Evolutionary conservation across 2,888 invertebrate genomes (phyloP).

Genomic region (Drosophila cognata): DNA sequence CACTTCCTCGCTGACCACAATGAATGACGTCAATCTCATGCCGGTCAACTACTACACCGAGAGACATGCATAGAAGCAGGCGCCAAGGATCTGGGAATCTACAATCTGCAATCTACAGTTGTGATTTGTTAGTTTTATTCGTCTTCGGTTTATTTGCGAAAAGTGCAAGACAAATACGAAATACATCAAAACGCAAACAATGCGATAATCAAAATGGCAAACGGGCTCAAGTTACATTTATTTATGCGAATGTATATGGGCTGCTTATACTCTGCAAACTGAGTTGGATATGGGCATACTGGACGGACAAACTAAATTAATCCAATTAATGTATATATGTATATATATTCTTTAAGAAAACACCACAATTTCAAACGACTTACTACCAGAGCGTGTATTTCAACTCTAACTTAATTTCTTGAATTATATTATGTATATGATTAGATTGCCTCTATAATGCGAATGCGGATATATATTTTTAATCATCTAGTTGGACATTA

Average conservation of each 20-base stretch:
- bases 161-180: constrained; percentile 48
- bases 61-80: constrained; percentile 47
- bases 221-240: background rate
- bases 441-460: background rate
- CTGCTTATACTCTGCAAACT: constrained; percentile 3
- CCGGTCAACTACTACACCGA: constrained; percentile 32
- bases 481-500: background rate
- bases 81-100: background rate
- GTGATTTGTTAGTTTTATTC: constrained; percentile 44
- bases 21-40: constrained; percentile 8
- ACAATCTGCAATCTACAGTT: background rate
- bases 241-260: background rate
- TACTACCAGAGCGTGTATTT: background rate
- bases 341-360: background rate
- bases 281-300: background rate
- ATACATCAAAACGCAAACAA: constrained; percentile 69
- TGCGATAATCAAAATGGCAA: constrained; percentile 70
- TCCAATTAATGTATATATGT: background rate
- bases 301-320: background rate
- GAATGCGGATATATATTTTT: background rate
- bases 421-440: background rate
- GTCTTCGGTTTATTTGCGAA: constrained; percentile 50
- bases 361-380: background rate
- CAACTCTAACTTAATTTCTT: background rate
- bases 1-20: background rate